phyloP scores from a whole-genome alignment of 1,140 invertebrate species.

The Heliconius melpomene region DNA sequence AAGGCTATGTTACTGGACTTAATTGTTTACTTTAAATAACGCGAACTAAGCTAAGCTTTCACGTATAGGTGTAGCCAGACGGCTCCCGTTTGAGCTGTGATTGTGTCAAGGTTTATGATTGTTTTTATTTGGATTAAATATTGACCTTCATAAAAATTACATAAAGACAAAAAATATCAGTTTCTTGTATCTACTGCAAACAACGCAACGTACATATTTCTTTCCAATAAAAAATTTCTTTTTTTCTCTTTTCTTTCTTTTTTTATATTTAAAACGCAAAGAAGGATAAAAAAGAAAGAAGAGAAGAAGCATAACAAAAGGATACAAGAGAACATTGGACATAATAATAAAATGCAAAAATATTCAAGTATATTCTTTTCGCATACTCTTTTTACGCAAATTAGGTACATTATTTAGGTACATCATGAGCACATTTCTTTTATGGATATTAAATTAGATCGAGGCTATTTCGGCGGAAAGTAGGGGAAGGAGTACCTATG shows the following conservation, averaged over 20 bases:
- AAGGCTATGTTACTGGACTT: neutral
- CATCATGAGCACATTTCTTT: neutral
- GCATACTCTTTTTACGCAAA: neutral
- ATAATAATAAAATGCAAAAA: too few relatives aligned
- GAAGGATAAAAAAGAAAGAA: neutral
- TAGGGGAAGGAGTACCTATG: too few relatives aligned
- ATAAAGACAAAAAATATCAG: neutral
- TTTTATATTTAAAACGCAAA: neutral
- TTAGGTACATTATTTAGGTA: neutral
- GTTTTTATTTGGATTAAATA: neutral
- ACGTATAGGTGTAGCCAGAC: neutral
- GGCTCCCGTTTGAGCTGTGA: neutral
- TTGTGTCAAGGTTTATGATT: neutral
- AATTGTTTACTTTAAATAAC: neutral
- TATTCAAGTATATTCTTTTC: neutral
- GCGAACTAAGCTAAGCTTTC: neutral
- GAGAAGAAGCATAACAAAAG: too few relatives aligned
- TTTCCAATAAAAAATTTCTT: neutral
- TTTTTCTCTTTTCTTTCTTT: too few relatives aligned
- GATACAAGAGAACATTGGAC: too few relatives aligned
- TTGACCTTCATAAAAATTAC: neutral
- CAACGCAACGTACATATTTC: neutral
- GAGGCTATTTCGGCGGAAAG: too few relatives aligned
- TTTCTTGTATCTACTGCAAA: neutral
- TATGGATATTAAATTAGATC: too few relatives aligned